phyloP scores from a whole-genome alignment of 35 echinoderm and acorn worm species.

The Stichopus chloronotus region DNA sequence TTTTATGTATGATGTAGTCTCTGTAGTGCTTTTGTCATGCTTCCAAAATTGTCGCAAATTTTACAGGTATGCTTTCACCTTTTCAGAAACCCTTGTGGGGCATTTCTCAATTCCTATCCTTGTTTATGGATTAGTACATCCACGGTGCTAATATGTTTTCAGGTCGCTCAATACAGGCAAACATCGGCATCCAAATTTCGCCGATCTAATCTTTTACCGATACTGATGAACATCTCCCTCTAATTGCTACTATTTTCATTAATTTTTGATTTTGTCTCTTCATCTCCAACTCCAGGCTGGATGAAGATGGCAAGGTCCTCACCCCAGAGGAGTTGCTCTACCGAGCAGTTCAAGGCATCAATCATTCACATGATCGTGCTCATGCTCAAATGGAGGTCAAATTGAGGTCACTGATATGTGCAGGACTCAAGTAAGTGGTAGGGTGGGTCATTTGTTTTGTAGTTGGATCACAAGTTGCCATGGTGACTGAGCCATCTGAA shows the following conservation, averaged over 20 bases:
- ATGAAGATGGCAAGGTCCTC: slow-evolving; percentile 96
- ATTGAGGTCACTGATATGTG: slow-evolving; percentile 88
- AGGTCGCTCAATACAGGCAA: too few relatives aligned
- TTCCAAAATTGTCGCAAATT: too few relatives aligned
- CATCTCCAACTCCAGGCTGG: slow-evolving; percentile 63
- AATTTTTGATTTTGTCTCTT: neutral
- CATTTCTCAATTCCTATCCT: too few relatives aligned
- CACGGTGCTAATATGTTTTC: too few relatives aligned
- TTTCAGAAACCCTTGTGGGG: too few relatives aligned
- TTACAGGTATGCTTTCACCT: too few relatives aligned
- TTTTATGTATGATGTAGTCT: too few relatives aligned
- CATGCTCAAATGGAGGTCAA: slow-evolving; percentile 99
- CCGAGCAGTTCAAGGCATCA: slow-evolving; percentile 89
- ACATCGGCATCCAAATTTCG: too few relatives aligned
- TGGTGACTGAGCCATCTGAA: too few relatives aligned
- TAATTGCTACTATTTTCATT: neutral
- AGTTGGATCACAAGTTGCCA: neutral
- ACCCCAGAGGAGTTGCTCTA: slow-evolving; percentile 96
- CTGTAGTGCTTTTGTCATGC: too few relatives aligned
- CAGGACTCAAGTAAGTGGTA: slow-evolving; percentile 89
- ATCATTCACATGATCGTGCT: slow-evolving; percentile 90
- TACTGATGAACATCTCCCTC: too few relatives aligned
- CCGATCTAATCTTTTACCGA: neutral
- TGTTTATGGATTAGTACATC: too few relatives aligned
- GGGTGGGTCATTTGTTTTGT: neutral